Evolutionary conservation across 1,140 invertebrate genomes (phyloP), one percentile per base, ranked within the genome.

Genomic region (Drosophila pachea): DNA sequence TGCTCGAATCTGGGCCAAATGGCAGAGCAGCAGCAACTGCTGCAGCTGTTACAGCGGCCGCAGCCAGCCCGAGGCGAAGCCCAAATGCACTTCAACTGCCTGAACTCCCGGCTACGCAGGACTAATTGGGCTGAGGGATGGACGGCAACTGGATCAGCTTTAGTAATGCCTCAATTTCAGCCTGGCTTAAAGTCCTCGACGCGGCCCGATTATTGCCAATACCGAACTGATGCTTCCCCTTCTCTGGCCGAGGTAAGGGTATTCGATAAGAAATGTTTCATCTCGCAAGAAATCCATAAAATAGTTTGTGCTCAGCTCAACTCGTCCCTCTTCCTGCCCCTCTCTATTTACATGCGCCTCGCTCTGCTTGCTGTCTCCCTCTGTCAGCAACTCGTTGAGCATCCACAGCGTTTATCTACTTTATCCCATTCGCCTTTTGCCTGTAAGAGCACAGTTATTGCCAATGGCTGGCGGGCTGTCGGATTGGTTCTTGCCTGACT

Each of bases 1-100:
- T 70, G 61, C 40, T 14, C 22, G 63, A 71, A 83, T 64, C 61
- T 47, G 55, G 61, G 67, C 67, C 67, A 69, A 69, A 69, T 45
- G 67, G 54, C 62, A 58, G 62, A 47, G 67, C 43, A 56, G 56
- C 68, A 43, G 22, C 31, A 58, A 38, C 22, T 40, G 16, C 22
- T 8, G 12, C 35, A 33, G 4, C 4, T 35, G 29, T n/a, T 36
- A 29, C 4, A 32, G 11, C 0, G n/a, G n/a, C n/a, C n/a, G n/a
- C n/a, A n/a, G n/a, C n/a, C n/a, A 12, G 22, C 22, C n/a, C 36
- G 42, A 69, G 32, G 33, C 52, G 60, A 43, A 43, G 33, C 11
- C 4, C 29, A 6, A 14, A 68, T 68, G 35, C 65, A 9, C 59
- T 63, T 11, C n/a, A n/a, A 4, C 11, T 12, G 7, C 8, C 35